Evolutionary conservation across 2,797 vertebrate genomes (phyloP).

Genomic region (Platyrinchus mystaceus): DNA sequence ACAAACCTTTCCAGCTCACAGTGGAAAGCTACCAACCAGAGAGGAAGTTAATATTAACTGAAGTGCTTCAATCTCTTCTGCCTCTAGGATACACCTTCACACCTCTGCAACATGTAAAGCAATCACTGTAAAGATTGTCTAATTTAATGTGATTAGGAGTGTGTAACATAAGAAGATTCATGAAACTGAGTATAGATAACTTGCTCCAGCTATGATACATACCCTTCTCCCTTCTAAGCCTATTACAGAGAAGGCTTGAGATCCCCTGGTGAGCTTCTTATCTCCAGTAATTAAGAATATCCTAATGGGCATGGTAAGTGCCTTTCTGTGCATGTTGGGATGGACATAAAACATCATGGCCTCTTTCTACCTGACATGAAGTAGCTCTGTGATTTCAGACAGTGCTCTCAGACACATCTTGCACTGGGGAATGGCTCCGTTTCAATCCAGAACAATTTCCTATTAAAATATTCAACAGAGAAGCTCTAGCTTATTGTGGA

Average conservation of each 20-base stretch:
- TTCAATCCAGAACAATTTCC: constrained; percentile 34
- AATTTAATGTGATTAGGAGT: constrained; percentile 45
- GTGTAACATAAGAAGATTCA: constrained; percentile 45
- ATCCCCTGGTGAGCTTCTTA: constrained; percentile 30
- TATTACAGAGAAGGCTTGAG: constrained; percentile 1
- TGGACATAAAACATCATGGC: constrained; percentile 30
- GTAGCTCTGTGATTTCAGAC: constrained; percentile 13
- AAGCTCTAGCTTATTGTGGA: neutral
- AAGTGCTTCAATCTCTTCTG: neutral
- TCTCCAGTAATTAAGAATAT: constrained; percentile 50
- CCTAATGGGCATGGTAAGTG: constrained; percentile 33
- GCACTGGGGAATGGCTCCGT: neutral
- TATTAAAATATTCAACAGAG: constrained; percentile 53
- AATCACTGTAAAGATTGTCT: constrained; percentile 31
- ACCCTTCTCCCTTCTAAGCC: constrained; percentile 18
- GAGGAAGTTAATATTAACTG: constrained; percentile 8
- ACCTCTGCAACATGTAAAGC: constrained; percentile 32
- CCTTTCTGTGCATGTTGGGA: constrained; percentile 11
- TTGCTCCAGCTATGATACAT: constrained; percentile 18
- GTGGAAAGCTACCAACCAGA: neutral
- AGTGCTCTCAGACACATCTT: constrained; percentile 16
- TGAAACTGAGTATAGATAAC: constrained; percentile 17
- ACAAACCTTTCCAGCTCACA: neutral
- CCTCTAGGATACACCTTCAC: neutral
- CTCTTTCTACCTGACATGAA: neutral